Percentiles rank a stretch among this genome's conserved stretches.
Conservation (phyloP, 2,888 invertebrate species). For the Empis livida region DNA sequence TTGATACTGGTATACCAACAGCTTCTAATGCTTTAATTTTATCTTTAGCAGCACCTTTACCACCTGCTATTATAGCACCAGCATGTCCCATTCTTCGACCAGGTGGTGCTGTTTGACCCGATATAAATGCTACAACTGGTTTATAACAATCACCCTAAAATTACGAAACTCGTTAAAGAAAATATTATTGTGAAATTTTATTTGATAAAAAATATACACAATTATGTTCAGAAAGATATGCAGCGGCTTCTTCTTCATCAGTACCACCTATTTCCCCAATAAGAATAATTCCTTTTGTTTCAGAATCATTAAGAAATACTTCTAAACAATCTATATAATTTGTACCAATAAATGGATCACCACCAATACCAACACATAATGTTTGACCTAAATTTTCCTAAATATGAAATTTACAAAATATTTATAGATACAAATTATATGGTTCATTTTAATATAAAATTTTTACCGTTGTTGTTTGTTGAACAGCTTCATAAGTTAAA, state of each 20-base stretch:
- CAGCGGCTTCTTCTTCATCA: slow-evolving; percentile 87
- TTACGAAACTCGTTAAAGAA: slow-evolving; percentile 9
- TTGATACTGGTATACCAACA: slow-evolving; percentile 81
- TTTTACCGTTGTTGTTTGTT: slow-evolving; percentile 78
- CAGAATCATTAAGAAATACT: slow-evolving; percentile 79
- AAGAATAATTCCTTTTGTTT: slow-evolving; percentile 85
- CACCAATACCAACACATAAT: slow-evolving; percentile 91
- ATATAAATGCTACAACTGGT: slow-evolving; percentile 93
- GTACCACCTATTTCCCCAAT: slow-evolving; percentile 96
- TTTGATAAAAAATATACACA: slow-evolving; percentile 37
- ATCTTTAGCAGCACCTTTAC: slow-evolving; percentile 89
- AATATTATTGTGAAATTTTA: slow-evolving; percentile 3
- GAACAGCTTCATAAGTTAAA: slow-evolving; percentile 92
- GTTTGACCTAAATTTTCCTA: slow-evolving; percentile 81
- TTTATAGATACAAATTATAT: no score
- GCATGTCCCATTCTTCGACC: slow-evolving; percentile 96
- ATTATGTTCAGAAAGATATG: slow-evolving; percentile 64
- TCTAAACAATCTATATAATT: slow-evolving; percentile 94
- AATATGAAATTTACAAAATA: no score
- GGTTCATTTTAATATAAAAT: background rate
- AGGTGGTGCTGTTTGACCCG: slow-evolving; percentile 89
- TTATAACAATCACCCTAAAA: slow-evolving; percentile 67
- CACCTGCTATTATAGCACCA: slow-evolving; percentile 93
- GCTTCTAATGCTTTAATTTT: slow-evolving; percentile 85
- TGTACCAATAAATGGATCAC: slow-evolving; percentile 96